phyloP scores from a whole-genome alignment of 2,888 invertebrate species.

The Allophyes oxyacanthae region DNA sequence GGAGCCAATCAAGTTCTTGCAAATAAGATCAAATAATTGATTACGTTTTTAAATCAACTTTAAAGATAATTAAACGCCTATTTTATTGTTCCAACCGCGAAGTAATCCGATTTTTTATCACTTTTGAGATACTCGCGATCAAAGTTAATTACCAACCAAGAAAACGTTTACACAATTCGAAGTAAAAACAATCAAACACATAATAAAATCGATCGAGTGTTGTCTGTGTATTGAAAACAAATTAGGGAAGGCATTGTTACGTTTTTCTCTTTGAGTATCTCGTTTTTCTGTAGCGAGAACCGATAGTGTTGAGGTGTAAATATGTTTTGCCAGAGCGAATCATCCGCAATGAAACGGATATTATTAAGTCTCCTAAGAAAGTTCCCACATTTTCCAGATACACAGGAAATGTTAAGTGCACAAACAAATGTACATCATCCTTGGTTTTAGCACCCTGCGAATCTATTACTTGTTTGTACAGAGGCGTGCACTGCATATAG shows the following conservation, averaged over 20 bases:
- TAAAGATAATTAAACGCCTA: background rate
- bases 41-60: background rate
- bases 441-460: too few relatives aligned
- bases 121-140: constrained; percentile 1
- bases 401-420: constrained; percentile 28
- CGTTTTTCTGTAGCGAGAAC: constrained; percentile 43
- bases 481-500: too few relatives aligned
- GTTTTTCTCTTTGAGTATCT: background rate
- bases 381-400: constrained; percentile 35
- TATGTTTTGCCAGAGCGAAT: constrained; percentile 40
- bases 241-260: constrained; percentile 39
- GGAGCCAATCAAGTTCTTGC: too few relatives aligned
- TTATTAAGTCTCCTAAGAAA: constrained; percentile 41
- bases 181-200: constrained; percentile 18
- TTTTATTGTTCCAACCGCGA: background rate
- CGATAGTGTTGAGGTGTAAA: constrained; percentile 40
- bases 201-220: constrained; percentile 10
- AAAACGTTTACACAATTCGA: constrained; percentile 8
- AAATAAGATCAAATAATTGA: too few relatives aligned
- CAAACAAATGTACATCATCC: constrained; percentile 7
- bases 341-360: constrained; percentile 54
- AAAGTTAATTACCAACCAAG: constrained; percentile 21
- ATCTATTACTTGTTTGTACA: too few relatives aligned
- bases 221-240: constrained; percentile 37
- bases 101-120: background rate